These are phyloP conservation scores for Neria commutata DNA, from an alignment of 2,888 invertebrate genomes.

Conservation along the genomic window DNA sequence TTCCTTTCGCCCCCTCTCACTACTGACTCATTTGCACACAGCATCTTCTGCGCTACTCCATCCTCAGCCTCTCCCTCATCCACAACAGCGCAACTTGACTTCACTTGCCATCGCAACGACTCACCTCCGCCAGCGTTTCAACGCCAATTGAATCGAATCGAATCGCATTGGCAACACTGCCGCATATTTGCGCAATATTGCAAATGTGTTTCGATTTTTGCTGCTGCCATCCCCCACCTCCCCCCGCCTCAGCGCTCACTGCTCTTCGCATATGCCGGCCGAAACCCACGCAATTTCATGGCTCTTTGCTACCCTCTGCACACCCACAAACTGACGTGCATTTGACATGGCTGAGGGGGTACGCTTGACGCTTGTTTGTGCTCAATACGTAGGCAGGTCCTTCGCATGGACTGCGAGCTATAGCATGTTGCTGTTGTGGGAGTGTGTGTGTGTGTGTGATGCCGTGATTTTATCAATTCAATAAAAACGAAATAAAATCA, in stretches of 20 bases:
- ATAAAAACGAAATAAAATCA: slow-evolving; percentile 60
- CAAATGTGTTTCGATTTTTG: not conserved
- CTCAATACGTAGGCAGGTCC: not conserved
- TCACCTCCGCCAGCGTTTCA: not conserved
- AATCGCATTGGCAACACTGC: not conserved
- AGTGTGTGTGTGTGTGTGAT: slow-evolving; percentile 9
- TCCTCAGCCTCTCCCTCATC: slow-evolving; percentile 4
- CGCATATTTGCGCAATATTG: not conserved
- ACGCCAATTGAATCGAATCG: slow-evolving; percentile 28
- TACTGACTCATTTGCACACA: slow-evolving; percentile 53
- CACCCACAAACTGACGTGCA: too few relatives aligned
- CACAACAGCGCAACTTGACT: not conserved
- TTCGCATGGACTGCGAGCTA: not conserved
- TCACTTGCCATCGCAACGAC: slow-evolving; percentile 12
- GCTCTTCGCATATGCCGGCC: not conserved
- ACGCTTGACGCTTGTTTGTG: too few relatives aligned
- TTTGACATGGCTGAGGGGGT: not conserved
- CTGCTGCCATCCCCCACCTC: not conserved
- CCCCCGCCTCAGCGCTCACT: not conserved
- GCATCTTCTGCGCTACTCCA: slow-evolving; percentile 42
- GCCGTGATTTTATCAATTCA: slow-evolving; percentile 58
- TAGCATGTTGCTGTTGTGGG: slow-evolving; percentile 15
- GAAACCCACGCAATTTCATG: too few relatives aligned
- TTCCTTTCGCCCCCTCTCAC: slow-evolving; percentile 29
- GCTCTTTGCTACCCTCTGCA: too few relatives aligned